Evolutionary conservation across 2,113 vertebrate species (phyloP).

Genomic region (Myotis brandtii): DNA sequence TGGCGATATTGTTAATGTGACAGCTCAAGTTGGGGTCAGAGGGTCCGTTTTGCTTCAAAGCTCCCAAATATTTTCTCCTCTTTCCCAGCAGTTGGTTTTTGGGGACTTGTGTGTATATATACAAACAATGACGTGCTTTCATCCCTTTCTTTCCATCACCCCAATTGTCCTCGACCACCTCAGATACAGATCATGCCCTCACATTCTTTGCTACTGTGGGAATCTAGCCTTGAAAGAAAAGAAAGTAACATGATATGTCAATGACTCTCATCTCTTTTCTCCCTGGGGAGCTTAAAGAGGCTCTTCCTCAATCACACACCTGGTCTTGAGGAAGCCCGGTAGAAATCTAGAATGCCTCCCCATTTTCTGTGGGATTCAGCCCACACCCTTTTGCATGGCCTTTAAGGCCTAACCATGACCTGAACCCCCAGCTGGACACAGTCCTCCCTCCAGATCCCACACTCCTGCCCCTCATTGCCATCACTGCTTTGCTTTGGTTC

Average conservation of each 20-base stretch:
- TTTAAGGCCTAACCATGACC: background rate
- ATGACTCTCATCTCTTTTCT: background rate
- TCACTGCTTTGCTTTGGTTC: background rate
- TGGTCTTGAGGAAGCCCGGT: background rate
- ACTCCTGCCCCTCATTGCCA: background rate
- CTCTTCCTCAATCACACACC: background rate
- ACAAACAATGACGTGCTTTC: slow-evolving; percentile 52
- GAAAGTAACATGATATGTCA: background rate
- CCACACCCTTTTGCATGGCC: background rate
- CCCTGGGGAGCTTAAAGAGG: background rate
- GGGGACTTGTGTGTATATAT: background rate
- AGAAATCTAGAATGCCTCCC: background rate
- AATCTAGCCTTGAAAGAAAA: background rate
- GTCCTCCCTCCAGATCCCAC: background rate
- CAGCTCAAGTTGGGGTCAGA: slow-evolving; percentile 57
- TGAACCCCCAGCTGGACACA: background rate
- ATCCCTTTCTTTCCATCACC: background rate
- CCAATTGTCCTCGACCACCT: background rate
- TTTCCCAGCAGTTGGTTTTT: background rate
- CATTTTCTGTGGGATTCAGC: background rate
- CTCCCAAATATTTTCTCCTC: slow-evolving; percentile 23
- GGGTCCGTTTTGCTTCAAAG: slow-evolving; percentile 48
- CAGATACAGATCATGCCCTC: background rate
- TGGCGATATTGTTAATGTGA: slow-evolving; percentile 39
- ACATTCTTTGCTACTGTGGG: slow-evolving; percentile 33